Evolutionary conservation across 2,113 vertebrate species (phyloP).

Genomic region (Microtus pennsylvanicus): DNA sequence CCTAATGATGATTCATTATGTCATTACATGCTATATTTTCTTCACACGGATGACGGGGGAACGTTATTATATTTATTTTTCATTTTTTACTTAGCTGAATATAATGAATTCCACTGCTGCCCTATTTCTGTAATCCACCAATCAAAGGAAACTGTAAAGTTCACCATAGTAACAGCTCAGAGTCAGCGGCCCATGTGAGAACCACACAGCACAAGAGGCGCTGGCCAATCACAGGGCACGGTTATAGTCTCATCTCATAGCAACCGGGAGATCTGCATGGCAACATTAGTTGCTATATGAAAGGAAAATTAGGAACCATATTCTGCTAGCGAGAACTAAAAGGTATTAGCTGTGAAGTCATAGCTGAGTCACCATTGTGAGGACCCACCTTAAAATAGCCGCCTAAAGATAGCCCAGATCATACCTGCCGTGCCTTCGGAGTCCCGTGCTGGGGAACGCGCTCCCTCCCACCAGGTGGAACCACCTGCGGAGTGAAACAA

Average conservation of each 20-base stretch:
- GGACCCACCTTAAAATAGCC: constrained; percentile 57
- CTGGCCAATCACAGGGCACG: constrained; percentile 52
- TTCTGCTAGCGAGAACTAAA: constrained; percentile 71
- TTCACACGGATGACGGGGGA: background rate
- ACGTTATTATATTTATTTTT: constrained; percentile 63
- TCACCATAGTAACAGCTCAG: constrained; percentile 75
- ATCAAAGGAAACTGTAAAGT: constrained; percentile 67
- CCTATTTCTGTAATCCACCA: constrained; percentile 75
- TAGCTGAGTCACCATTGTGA: constrained; percentile 71
- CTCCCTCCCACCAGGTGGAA: background rate
- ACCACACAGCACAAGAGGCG: constrained; percentile 15
- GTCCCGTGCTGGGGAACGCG: background rate
- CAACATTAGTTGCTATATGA: constrained; percentile 75
- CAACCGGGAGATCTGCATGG: constrained; percentile 77
- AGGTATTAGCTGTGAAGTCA: constrained; percentile 81
- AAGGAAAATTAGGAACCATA: constrained; percentile 77
- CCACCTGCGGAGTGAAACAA: background rate
- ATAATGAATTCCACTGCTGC: constrained; percentile 72
- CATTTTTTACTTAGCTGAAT: constrained; percentile 55
- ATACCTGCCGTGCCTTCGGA: background rate
- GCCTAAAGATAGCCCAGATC: constrained; percentile 44
- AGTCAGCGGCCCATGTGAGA: constrained; percentile 56
- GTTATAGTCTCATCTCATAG: constrained; percentile 72
- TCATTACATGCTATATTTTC: constrained; percentile 65
- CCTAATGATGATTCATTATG: constrained; percentile 22